A percentile compares a stretch with the other conserved stretches of the same genome.
These are phyloP conservation scores for Watsonalla binaria DNA, from an alignment of 2,888 invertebrate genomes.

Conservation along the genomic window DNA sequence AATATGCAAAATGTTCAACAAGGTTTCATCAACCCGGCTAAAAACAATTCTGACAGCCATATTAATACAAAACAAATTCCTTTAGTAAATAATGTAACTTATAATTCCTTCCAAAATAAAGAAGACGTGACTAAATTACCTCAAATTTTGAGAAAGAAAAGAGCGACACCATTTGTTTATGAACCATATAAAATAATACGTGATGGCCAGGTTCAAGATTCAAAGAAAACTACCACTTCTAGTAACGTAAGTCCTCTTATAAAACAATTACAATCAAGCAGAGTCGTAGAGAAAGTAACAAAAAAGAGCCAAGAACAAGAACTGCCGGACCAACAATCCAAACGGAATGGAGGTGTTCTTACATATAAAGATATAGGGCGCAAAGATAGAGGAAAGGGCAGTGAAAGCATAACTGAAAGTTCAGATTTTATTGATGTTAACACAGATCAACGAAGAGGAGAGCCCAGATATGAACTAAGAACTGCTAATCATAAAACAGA, in stretches of 20 bases:
- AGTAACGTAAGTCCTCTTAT: slow-evolving; percentile 65
- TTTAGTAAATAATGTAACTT: slow-evolving; percentile 19
- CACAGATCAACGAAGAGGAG: slow-evolving; percentile 54
- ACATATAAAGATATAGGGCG: slow-evolving; percentile 60
- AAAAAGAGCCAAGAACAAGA: slow-evolving; percentile 30
- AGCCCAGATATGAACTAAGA: slow-evolving; percentile 64
- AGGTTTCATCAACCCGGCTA: slow-evolving; percentile 1
- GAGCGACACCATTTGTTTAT: slow-evolving; percentile 59
- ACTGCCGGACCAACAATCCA: slow-evolving; percentile 40
- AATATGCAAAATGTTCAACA: slow-evolving; percentile 47
- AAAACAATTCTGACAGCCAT: slow-evolving; percentile 5
- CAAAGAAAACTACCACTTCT: slow-evolving; percentile 59
- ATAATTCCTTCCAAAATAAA: slow-evolving; percentile 31
- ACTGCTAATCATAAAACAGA: slow-evolving; percentile 52
- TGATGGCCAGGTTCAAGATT: slow-evolving; percentile 57
- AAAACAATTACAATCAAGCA: slow-evolving; percentile 62
- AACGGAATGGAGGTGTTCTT: slow-evolving; percentile 36
- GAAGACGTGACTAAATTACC: slow-evolving; percentile 32
- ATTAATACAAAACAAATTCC: slow-evolving; percentile 1
- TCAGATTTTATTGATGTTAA: slow-evolving; percentile 52
- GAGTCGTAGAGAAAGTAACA: slow-evolving; percentile 51
- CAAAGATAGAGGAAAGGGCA: slow-evolving; percentile 45
- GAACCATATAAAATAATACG: slow-evolving; percentile 72
- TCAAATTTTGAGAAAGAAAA: slow-evolving; percentile 36
- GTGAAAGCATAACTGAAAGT: slow-evolving; percentile 21